Evolutionary conservation across 2,113 vertebrate species (phyloP), one percentile per base, ranked within the genome.

Genomic region (Tapirus terrestris): DNA sequence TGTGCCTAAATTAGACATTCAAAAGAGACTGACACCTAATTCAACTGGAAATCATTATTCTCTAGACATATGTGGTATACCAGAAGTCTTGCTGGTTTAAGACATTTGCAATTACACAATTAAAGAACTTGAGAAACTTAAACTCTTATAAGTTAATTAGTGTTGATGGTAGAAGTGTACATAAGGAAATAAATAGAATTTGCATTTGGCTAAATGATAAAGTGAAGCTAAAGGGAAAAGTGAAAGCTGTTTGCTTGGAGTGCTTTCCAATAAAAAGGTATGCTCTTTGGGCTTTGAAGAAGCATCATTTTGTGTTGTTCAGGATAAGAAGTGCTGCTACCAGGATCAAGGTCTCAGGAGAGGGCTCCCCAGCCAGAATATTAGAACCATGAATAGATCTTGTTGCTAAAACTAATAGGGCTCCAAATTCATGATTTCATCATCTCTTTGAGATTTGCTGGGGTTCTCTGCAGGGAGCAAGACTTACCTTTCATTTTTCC

Each of bases 101-200:
- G 89, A 94, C 31, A 68, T 75, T 96, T 93, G 53, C 89, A 98
- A 82, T 94, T 85, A 77, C 18, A 39, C 60, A 75, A 91, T 89
- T 72, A 94, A 86, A 91, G 65, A 87, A 79, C n/a, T 80, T 68
- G 75, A 90, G 75, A 96, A 94, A 45, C 9, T 21, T 67, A 83
- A 86, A 81, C n/a, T 85, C 53, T 96, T 90, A 39, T 27, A 96
- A 95, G 68, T 92, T 96, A 91, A 87, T 81, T 89, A 96, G 43
- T 80, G 27, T 88, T 80, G 85, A 65, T 33, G 12, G 63, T 84
- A 51, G 65, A 83, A 82, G 48, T 21, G 17, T 36, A 58, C 21
- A 80, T 33, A 73, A 70, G 67, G 43, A 92, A 92, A 63, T 93
- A 92, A 94, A 79, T 76, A 87, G 79, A 93, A 94, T 94, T 89